Conservation (phyloP, 2,888 invertebrate genomes). For the Cinara cedri region DNA sequence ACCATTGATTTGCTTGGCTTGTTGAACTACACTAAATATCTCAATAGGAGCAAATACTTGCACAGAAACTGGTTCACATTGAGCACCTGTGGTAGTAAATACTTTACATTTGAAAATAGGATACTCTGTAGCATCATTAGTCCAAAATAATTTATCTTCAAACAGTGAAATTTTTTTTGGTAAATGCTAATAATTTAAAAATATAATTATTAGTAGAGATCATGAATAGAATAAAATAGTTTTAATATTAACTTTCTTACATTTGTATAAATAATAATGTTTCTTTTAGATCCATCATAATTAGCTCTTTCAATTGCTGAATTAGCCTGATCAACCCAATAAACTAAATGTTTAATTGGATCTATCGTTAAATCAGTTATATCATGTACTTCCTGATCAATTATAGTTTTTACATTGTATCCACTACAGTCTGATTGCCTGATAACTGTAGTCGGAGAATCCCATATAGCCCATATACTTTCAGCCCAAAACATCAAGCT, state of each 20-base stretch:
- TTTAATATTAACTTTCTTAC: conserved; percentile 55
- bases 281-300: conserved; percentile 66
- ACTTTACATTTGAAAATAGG: conserved; percentile 70
- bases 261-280: conserved; percentile 62
- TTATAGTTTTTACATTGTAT: conserved; percentile 63
- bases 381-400: conserved; percentile 64
- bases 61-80: conserved; percentile 61
- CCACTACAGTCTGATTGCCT: conserved; percentile 67
- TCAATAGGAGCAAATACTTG: conserved; percentile 64
- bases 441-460: conserved; percentile 61
- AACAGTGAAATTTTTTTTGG: conserved; percentile 63
- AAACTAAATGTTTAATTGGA: conserved; percentile 69
- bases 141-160: conserved; percentile 79
- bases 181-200: conserved; percentile 59
- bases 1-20: conserved; percentile 67
- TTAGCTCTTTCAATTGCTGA: conserved; percentile 66
- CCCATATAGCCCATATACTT: conserved; percentile 60
- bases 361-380: conserved; percentile 70
- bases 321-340: conserved; percentile 74
- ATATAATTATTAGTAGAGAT: neutral
- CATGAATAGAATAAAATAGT: neutral
- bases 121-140: conserved; percentile 62
- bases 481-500: conserved; percentile 64
- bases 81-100: conserved; percentile 63
- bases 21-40: conserved; percentile 67